phyloP scores from a whole-genome alignment of 2,113 vertebrate genomes.

The Dromiciops gliroides region DNA sequence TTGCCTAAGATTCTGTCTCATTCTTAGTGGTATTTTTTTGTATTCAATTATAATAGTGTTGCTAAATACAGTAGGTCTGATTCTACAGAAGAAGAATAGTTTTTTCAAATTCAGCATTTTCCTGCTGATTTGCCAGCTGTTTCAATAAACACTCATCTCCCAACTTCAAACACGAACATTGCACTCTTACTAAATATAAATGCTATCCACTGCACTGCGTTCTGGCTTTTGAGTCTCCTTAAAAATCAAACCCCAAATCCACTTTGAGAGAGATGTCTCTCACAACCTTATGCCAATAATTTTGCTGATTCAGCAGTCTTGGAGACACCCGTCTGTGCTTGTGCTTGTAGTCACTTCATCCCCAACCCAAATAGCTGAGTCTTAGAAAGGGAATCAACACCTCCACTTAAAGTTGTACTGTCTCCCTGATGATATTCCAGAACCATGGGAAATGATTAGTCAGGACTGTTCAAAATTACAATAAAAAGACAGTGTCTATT shows the following conservation, averaged over 20 bases:
- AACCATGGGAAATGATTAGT: conserved; percentile 21
- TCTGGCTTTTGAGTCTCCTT: conserved; percentile 68
- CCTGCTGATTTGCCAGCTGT: conserved; percentile 83
- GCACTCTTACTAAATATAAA: conserved; percentile 78
- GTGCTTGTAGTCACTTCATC: conserved; percentile 9
- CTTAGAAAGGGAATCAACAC: neutral
- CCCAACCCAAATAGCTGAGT: neutral
- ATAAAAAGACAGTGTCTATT: neutral
- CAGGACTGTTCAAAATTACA: neutral
- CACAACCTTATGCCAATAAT: conserved; percentile 48
- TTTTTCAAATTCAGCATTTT: conserved; percentile 84
- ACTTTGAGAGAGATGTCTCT: conserved; percentile 38
- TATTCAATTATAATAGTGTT: conserved; percentile 82
- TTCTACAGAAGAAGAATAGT: conserved; percentile 83
- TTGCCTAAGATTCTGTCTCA: conserved; percentile 80
- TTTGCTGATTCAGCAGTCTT: conserved; percentile 61
- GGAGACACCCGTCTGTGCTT: conserved; percentile 11
- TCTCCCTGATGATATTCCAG: conserved; percentile 16
- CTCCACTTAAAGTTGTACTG: neutral
- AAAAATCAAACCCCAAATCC: conserved; percentile 65
- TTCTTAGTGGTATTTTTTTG: conserved; percentile 80
- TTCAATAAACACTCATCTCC: conserved; percentile 79
- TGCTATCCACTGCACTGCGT: conserved; percentile 56
- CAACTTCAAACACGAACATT: conserved; percentile 79
- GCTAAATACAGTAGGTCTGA: conserved; percentile 84